A percentile compares a stretch with the other conserved stretches of the same genome.
These are phyloP conservation scores for Biston stratarius DNA, from an alignment of 2,888 invertebrate species.

Conservation along the genomic window DNA sequence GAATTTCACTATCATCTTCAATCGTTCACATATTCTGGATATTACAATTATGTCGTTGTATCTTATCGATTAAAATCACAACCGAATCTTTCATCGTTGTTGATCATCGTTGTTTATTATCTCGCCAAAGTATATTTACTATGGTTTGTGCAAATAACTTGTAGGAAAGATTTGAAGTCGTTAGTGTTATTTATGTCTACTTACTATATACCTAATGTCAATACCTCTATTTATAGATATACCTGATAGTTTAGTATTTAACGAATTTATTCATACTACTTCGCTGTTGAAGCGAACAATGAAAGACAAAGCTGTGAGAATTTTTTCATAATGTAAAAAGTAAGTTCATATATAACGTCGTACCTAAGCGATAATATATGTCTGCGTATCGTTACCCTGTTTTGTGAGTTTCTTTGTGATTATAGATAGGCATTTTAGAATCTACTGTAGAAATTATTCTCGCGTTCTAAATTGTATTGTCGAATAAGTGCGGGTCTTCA, in stretches of 20 bases:
- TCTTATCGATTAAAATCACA: constrained; percentile 21
- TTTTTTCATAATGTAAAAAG: constrained; percentile 83
- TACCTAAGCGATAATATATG: constrained; percentile 66
- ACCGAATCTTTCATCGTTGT: constrained; percentile 32
- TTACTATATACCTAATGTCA: constrained; percentile 48
- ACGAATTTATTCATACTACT: constrained; percentile 82
- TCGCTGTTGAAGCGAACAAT: constrained; percentile 82
- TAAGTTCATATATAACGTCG: constrained; percentile 77
- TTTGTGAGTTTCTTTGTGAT: constrained; percentile 64
- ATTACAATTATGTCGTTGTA: constrained; percentile 21
- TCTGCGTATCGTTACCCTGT: constrained; percentile 57
- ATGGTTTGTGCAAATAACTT: constrained; percentile 28
- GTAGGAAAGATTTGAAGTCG: constrained; percentile 51
- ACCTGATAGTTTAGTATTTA: constrained; percentile 77
- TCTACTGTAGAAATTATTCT: constrained; percentile 46
- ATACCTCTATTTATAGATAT: constrained; percentile 69
- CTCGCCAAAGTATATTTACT: constrained; percentile 48
- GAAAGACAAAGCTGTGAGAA: constrained; percentile 80
- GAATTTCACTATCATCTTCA: not conserved
- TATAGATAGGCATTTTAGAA: constrained; percentile 58
- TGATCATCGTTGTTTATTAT: constrained; percentile 47
- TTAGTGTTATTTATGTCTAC: constrained; percentile 58
- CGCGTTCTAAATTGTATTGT: constrained; percentile 16
- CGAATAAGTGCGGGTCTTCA: constrained; percentile 21
- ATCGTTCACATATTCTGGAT: constrained; percentile 22